These are phyloP conservation scores for Enteromius radiatus DNA, from an alignment of 2,797 vertebrate species.

Conservation along the genomic window DNA sequence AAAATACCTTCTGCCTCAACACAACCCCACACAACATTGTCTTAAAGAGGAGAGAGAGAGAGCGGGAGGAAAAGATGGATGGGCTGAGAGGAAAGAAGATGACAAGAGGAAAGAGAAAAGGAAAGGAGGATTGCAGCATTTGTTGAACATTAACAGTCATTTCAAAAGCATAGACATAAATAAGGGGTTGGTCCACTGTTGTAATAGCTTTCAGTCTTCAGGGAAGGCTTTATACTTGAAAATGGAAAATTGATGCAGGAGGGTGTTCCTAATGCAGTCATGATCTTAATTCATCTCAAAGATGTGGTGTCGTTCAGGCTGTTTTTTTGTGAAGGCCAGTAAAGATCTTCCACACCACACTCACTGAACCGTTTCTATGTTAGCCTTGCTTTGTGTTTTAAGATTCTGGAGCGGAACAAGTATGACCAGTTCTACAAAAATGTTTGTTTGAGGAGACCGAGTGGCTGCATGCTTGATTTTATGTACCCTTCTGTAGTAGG, in stretches of 20 bases:
- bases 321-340: not conserved
- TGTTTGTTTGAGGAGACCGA: not conserved
- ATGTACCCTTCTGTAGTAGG: not conserved
- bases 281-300: not conserved
- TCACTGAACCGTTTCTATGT: not conserved
- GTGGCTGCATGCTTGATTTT: not conserved
- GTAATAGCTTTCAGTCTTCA: not conserved
- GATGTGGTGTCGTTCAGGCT: not conserved
- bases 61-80: not conserved
- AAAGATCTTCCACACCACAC: not conserved
- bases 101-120: not conserved
- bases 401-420: not conserved
- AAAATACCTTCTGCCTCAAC: conserved; percentile 49
- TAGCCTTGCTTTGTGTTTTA: not conserved
- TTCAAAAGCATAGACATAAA: not conserved
- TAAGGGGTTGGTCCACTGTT: not conserved
- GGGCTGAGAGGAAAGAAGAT: not conserved
- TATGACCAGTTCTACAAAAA: not conserved
- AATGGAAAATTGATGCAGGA: not conserved
- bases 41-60: conserved; percentile 35
- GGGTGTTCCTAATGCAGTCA: not conserved
- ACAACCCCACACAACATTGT: conserved; percentile 49
- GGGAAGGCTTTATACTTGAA: not conserved
- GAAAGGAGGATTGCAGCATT: not conserved
- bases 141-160: not conserved